Percentiles rank a stretch among this genome's conserved stretches.
These are phyloP conservation scores for Apteryx mantelli DNA, from an alignment of 2,113 vertebrate species.

Conservation along the genomic window DNA sequence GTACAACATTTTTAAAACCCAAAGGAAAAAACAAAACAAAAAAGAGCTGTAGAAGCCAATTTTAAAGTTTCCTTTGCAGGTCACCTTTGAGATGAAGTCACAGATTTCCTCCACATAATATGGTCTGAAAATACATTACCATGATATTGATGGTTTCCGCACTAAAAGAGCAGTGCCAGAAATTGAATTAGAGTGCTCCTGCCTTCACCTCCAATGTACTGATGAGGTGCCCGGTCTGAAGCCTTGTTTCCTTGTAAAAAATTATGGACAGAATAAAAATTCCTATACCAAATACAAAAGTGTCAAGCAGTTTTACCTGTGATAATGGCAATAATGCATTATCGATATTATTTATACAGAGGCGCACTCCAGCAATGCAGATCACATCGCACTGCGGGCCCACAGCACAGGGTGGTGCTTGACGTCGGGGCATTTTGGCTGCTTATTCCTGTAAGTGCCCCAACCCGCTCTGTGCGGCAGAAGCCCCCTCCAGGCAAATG, in stretches of 20 bases:
- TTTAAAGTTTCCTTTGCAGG: slow-evolving; percentile 20
- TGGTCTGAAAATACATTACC: not conserved
- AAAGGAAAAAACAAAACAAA: slow-evolving; percentile 37
- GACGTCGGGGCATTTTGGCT: not conserved
- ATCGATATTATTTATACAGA: not conserved
- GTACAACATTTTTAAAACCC: slow-evolving; percentile 23
- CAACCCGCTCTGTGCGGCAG: rapidly evolving
- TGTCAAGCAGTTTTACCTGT: not conserved
- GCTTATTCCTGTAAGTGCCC: rapidly evolving
- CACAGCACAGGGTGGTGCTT: not conserved
- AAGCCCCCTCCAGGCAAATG: not conserved
- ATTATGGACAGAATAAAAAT: not conserved
- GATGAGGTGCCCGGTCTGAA: not conserved
- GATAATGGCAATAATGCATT: not conserved
- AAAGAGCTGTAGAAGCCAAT: not conserved
- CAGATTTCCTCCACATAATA: slow-evolving; percentile 14
- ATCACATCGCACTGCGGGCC: not conserved
- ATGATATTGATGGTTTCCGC: not conserved
- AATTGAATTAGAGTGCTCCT: not conserved
- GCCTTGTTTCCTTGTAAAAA: not conserved
- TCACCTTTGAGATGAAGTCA: slow-evolving; percentile 12
- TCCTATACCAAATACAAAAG: not conserved
- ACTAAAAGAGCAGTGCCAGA: not conserved
- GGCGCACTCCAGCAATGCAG: not conserved
- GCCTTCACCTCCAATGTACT: not conserved